Conservation (phyloP, 2,888 invertebrate species). For the Cistogaster globosa region DNA sequence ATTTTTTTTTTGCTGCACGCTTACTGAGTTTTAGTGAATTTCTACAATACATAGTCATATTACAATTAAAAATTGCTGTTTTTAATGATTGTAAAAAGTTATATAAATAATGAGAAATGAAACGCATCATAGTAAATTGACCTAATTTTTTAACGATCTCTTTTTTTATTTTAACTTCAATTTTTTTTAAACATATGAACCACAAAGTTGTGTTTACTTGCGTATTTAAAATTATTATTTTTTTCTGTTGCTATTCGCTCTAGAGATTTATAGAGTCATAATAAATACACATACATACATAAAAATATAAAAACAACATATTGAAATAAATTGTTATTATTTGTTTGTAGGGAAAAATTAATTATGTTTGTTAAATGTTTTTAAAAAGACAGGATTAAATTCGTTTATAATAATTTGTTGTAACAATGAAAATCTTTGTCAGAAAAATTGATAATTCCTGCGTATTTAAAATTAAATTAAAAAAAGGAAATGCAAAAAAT, state of each 20-base stretch:
- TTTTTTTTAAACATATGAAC: conserved; percentile 13
- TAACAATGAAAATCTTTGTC: neutral
- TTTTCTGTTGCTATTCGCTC: neutral
- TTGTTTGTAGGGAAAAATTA: neutral
- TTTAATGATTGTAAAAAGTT: neutral
- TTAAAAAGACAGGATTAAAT: neutral
- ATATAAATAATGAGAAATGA: conserved; percentile 31
- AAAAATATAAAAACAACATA: neutral
- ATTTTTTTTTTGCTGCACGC: no score
- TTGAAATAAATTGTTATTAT: neutral
- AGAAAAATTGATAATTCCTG: neutral
- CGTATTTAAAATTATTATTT: conserved; percentile 15
- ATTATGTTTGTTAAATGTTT: neutral
- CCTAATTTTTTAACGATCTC: conserved; percentile 36
- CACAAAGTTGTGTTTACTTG: conserved; percentile 50
- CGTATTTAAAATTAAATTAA: no score
- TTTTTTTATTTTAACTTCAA: neutral
- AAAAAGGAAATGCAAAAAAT: no score
- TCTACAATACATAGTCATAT: neutral
- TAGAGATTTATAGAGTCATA: neutral
- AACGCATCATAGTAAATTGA: conserved; percentile 44
- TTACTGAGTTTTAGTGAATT: no score
- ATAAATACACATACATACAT: neutral
- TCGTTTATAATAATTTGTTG: neutral
- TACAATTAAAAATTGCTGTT: neutral